Evolutionary conservation across 2,113 vertebrate genomes (phyloP).

Genomic region (Plecturocebus donacophilus): DNA sequence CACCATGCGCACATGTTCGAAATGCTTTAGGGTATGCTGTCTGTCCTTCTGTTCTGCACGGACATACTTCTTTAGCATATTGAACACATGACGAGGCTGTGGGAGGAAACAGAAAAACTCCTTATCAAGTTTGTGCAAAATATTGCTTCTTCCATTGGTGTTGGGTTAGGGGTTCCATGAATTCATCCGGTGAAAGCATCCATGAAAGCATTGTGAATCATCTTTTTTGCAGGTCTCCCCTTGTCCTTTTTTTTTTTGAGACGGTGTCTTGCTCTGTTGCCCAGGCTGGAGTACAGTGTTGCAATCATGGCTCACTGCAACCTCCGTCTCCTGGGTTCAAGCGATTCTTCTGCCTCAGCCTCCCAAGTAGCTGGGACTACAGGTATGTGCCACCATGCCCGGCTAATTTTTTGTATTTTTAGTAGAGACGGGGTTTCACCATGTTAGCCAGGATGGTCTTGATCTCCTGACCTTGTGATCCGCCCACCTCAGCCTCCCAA

Average conservation of each 20-base stretch:
- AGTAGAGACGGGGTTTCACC: too few species aligned
- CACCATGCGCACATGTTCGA: constrained; percentile 97
- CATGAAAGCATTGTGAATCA: background rate
- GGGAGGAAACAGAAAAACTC: background rate
- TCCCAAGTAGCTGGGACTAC: too few species aligned
- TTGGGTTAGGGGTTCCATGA: background rate
- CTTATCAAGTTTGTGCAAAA: background rate
- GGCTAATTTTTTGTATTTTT: too few species aligned
- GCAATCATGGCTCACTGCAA: too few species aligned
- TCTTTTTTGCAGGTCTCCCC: background rate
- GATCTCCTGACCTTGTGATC: too few species aligned
- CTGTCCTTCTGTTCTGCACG: constrained; percentile 98
- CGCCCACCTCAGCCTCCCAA: too few species aligned
- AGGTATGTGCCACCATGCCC: too few species aligned
- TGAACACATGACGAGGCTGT: constrained; percentile 97
- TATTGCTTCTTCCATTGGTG: background rate
- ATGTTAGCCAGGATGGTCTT: too few species aligned
- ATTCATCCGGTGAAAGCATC: background rate
- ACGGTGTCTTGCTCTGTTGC: too few species aligned
- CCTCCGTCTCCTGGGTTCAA: too few species aligned
- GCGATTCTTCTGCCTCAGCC: too few species aligned
- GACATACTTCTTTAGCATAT: constrained; percentile 97
- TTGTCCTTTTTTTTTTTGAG: background rate
- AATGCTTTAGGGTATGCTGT: constrained; percentile 98
- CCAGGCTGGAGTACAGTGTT: too few species aligned